phyloP scores from a whole-genome alignment of 2,888 invertebrate species.

The Syrista parreyssii region DNA sequence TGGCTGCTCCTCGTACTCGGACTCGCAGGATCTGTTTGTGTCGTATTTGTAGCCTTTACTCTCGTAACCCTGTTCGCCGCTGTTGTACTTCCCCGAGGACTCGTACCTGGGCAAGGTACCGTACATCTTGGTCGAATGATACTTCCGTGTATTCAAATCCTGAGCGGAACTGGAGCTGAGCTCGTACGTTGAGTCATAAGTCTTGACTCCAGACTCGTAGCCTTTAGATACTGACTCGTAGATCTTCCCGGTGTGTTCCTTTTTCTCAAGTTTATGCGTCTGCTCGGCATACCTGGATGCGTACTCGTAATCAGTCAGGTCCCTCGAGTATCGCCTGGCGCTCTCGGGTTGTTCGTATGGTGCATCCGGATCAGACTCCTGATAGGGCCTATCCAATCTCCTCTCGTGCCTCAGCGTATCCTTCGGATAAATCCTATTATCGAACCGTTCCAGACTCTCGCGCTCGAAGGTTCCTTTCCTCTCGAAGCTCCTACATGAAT shows the following conservation, averaged over 20 bases:
- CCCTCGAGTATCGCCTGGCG: constrained; percentile 56
- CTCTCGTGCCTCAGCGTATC: constrained; percentile 55
- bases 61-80: constrained; percentile 34
- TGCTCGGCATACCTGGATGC: constrained; percentile 59
- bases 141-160: constrained; percentile 44
- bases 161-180: constrained; percentile 47
- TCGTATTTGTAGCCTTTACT: constrained; percentile 37
- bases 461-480: constrained; percentile 48
- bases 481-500: constrained; percentile 45
- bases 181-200: constrained; percentile 59
- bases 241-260: constrained; percentile 52
- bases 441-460: constrained; percentile 56
- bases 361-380: constrained; percentile 61
- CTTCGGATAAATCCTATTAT: constrained; percentile 58
- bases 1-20: constrained; percentile 43
- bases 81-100: constrained; percentile 23
- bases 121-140: constrained; percentile 57
- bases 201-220: constrained; percentile 62
- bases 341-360: constrained; percentile 54
- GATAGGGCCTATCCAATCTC: constrained; percentile 51
- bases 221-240: constrained; percentile 56
- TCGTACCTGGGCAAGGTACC: constrained; percentile 61
- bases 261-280: constrained; percentile 59
- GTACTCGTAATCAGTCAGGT: constrained; percentile 59
- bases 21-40: constrained; percentile 33